Base-by-base conservation (phyloP, 2,113 vertebrate species). In the Varanus komodoensis region DNA sequence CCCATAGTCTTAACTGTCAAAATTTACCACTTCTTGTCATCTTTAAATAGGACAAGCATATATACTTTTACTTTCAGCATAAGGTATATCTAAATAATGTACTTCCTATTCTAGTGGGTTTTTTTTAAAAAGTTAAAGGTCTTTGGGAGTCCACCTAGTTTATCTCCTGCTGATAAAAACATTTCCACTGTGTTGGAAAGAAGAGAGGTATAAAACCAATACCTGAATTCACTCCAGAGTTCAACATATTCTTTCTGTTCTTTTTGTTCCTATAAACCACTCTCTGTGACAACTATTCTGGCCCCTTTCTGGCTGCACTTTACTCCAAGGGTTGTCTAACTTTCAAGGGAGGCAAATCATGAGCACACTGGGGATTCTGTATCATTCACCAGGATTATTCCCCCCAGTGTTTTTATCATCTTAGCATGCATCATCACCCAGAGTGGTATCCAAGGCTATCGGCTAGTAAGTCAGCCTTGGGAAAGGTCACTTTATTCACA, bases 71-170 rank as follows among this genome's bases (percentile, higher is more conserved):
- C 94, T 97, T 95, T 98, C 97, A 96, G 96, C 96, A 97, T 97
- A 97, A 97, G 97, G 97, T 96, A 97, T 97, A 97, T 96, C 97
- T 98, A 98, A 97, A 97, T 97, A 97, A 97, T 96, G 97, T 96
- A 97, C 96, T 96, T 97, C 96, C 97, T 97, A 97, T 96, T 96
- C 97, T 97, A 98, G 94, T 92, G 95, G 93, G 96, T 97, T 97
- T 97, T 97, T 97, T 96, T 97, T 97, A 85, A 97, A 97, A 97
- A 95, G 95, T 97, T 97, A 97, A 96, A 97, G 50, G 97, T 97
- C 97, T 97, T 98, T 97, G 97, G 97, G 97, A 97, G 96, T 96
- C 97, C 96, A 96, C 95, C 96, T 96, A 95, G 95, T 96, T 97
- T 96, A 96, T 96, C 96, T 96, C 95, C 0, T 44, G 89, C 91